A percentile compares a stretch with the other conserved stretches of the same genome.
These are phyloP conservation scores for Pipra filicauda DNA, from an alignment of 2,113 vertebrate species.

Conservation along the genomic window DNA sequence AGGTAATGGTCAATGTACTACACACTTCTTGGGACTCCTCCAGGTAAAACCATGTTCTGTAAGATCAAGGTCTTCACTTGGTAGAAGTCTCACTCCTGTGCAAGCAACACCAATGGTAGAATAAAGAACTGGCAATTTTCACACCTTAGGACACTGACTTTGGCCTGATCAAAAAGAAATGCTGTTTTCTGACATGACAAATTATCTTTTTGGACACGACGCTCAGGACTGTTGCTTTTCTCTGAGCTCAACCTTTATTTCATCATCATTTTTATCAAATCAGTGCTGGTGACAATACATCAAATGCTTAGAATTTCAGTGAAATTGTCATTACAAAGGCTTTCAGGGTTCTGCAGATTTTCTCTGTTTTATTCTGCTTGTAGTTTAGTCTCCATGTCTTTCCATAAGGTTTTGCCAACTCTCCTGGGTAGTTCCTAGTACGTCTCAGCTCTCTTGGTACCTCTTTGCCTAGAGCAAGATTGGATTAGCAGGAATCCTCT, in stretches of 20 bases:
- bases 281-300: background rate
- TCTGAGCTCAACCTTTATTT: background rate
- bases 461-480: rapidly evolving
- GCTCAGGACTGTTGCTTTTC: background rate
- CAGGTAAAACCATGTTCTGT: background rate
- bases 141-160: background rate
- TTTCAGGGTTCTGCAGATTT: background rate
- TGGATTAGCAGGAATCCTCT: background rate
- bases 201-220: background rate
- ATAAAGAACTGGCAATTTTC: background rate
- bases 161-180: background rate
- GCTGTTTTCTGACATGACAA: background rate
- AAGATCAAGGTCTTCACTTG: background rate
- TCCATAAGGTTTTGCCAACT: background rate
- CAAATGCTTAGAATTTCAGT: background rate
- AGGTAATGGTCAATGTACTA: rapidly evolving
- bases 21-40: background rate
- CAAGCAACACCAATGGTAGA: background rate
- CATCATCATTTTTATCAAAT: background rate
- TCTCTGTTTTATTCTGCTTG: background rate
- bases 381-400: background rate
- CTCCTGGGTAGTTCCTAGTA: background rate
- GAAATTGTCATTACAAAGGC: background rate
- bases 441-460: background rate
- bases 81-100: background rate